Percentiles rank a stretch among this genome's conserved stretches.
Conservation (phyloP, 2,113 vertebrate genomes). For the Cercopithecus mona region DNA sequence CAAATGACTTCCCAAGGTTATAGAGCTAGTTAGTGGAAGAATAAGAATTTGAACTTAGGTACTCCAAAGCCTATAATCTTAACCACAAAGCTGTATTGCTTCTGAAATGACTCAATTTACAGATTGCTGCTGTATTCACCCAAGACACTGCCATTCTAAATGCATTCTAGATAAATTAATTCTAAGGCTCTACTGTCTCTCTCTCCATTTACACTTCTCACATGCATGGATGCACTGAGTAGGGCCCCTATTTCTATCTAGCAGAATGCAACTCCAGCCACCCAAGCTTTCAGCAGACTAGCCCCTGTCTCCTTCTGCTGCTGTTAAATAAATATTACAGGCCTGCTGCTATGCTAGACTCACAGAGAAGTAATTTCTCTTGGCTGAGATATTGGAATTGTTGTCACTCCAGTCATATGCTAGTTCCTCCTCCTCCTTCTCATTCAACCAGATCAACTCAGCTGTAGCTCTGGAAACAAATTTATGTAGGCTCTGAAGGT, state of each 20-base stretch:
- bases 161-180: not conserved
- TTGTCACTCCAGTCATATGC: slow-evolving; percentile 97
- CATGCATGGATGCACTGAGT: not conserved
- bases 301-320: not conserved
- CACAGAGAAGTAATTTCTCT: slow-evolving; percentile 93
- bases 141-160: not conserved
- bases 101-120: slow-evolving; percentile 32
- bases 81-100: slow-evolving; percentile 4
- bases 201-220: not conserved
- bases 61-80: not conserved
- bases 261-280: not conserved
- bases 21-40: not conserved
- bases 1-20: slow-evolving; percentile 13
- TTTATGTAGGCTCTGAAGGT: slow-evolving; percentile 93
- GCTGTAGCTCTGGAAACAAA: slow-evolving; percentile 95
- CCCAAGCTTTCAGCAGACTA: not conserved
- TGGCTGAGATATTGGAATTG: slow-evolving; percentile 92
- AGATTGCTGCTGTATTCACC: not conserved
- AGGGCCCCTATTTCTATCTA: not conserved
- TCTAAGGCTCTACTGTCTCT: not conserved
- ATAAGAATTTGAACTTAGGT: not conserved
- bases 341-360: slow-evolving; percentile 75
- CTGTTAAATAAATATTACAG: slow-evolving; percentile 6
- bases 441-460: slow-evolving; percentile 98
- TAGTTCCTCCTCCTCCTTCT: slow-evolving; percentile 98